Conservation (phyloP, 30 jellyfish, hydroid and myxozoan species). For the Euphysa ruthae region DNA sequence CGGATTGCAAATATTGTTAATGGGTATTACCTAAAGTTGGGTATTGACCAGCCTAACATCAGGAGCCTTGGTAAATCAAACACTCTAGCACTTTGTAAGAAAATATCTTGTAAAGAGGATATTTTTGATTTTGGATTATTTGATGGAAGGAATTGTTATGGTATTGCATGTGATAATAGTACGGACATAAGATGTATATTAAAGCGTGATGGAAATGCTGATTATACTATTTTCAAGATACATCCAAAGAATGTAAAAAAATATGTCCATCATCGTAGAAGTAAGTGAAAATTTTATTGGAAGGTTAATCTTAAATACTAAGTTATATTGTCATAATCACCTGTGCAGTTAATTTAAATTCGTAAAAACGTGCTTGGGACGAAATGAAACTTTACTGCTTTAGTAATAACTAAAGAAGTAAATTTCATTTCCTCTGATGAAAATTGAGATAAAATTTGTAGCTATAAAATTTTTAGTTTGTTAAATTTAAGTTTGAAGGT, state of each 20-base stretch:
- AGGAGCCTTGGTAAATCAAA: conserved; percentile 10
- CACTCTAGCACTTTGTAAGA: conserved; percentile 7
- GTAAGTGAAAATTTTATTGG: too few relatives aligned
- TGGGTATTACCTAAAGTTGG: conserved; percentile 29
- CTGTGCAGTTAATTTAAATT: too few relatives aligned
- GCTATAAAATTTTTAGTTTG: too few relatives aligned
- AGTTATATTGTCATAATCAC: too few relatives aligned
- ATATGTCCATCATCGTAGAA: neutral
- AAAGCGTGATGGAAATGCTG: conserved; percentile 35
- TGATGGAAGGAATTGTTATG: conserved; percentile 30
- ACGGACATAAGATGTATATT: conserved; percentile 14
- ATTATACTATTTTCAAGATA: conserved; percentile 13
- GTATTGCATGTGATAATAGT: conserved; percentile 9
- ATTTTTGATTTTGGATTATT: conserved; percentile 12
- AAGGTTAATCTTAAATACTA: too few relatives aligned
- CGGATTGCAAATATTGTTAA: conserved; percentile 4
- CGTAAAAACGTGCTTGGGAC: too few relatives aligned
- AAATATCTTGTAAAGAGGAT: conserved; percentile 14
- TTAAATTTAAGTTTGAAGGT: too few relatives aligned
- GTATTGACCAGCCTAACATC: conserved; percentile 14
- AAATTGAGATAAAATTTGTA: too few relatives aligned
- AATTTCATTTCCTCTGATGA: too few relatives aligned
- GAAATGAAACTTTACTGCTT: too few relatives aligned
- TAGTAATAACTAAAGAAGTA: too few relatives aligned
- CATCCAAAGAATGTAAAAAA: neutral